Base-by-base conservation (phyloP, 2,888 invertebrate species). In the Machimus atricapillus region DNA sequence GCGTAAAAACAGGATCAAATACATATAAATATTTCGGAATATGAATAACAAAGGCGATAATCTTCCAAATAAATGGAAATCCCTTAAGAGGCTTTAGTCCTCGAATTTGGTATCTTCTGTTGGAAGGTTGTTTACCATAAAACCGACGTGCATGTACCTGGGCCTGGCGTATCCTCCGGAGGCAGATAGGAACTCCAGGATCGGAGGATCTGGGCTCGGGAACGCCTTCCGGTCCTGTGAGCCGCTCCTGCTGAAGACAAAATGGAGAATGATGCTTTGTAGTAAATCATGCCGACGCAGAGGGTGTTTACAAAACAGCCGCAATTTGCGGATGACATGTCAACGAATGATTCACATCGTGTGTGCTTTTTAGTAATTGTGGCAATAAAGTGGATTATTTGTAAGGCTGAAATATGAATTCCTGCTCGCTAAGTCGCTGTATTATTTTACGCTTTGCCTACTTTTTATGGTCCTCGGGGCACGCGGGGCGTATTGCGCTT, bases 11-110 rank as follows among this genome's bases (percentile, higher is more conserved):
- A 9, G 85, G 85, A 85, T 85, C 74, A 85, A 76, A 43, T 46
- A 76, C 76, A 76, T 52, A 76, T 85, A 76, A 76, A 85, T 56
- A 52, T 31, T 46, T 74, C 46, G 19, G 40, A 85, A 76, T 85
- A 76, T 85, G 85, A 85, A 85, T 85, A 85, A 74, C 85, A 85
- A 85, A 85, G 34, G 85, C 85, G 85, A 85, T 85, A 85, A 85
- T 85, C 85, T 85, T 74, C 31, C 37, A 85, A 85, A 85, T 85
- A 85, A 85, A 85, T 85, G 74, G 85, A 76, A 76, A 74, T 85
- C 85, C 74, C 74, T 85, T 85, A 85, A 85, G 85, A 74, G 74
- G 85, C 46, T 85, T 85, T 74, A 85, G 85, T 74, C 76, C 46
- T 85, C 31, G 46, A 46, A 37, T 85, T 73, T 23, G 58, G 34